These are phyloP conservation scores for Andinoacara biseriatus DNA, from an alignment of 2,113 vertebrate species.

Conservation along the genomic window DNA sequence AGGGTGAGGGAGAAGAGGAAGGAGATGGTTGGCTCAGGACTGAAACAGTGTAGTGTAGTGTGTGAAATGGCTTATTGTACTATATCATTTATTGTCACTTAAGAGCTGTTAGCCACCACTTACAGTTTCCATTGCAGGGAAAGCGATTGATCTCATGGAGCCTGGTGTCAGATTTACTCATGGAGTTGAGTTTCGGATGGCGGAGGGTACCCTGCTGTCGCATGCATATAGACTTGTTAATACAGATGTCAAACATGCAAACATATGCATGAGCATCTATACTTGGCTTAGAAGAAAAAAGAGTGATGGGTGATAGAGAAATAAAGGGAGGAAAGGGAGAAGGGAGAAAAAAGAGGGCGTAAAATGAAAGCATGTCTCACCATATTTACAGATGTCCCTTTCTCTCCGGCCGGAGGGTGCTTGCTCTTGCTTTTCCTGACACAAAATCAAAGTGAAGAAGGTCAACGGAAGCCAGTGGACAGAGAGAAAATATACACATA, in stretches of 20 bases:
- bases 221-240: constrained; percentile 34
- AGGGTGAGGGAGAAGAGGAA: neutral
- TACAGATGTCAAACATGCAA: constrained; percentile 16
- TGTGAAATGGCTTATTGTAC: neutral
- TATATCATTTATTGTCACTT: constrained; percentile 30
- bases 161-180: constrained; percentile 85
- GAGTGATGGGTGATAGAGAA: neutral
- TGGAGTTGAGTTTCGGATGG: constrained; percentile 81
- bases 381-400: constrained; percentile 80
- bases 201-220: constrained; percentile 75
- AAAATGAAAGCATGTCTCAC: constrained; percentile 63
- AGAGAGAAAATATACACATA: constrained; percentile 56
- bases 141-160: constrained; percentile 82
- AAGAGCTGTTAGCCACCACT: constrained; percentile 54
- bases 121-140: constrained; percentile 81
- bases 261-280: constrained; percentile 17
- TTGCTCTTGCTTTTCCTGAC: constrained; percentile 80
- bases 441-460: constrained; percentile 60
- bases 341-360: neutral
- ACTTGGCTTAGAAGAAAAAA: neutral
- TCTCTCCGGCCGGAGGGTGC: constrained; percentile 76
- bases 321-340: neutral
- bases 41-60: neutral
- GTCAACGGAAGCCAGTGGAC: constrained; percentile 67
- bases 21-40: neutral